Evolutionary conservation across 2,888 invertebrate genomes (phyloP).

Genomic region (Lapara coniferarum): DNA sequence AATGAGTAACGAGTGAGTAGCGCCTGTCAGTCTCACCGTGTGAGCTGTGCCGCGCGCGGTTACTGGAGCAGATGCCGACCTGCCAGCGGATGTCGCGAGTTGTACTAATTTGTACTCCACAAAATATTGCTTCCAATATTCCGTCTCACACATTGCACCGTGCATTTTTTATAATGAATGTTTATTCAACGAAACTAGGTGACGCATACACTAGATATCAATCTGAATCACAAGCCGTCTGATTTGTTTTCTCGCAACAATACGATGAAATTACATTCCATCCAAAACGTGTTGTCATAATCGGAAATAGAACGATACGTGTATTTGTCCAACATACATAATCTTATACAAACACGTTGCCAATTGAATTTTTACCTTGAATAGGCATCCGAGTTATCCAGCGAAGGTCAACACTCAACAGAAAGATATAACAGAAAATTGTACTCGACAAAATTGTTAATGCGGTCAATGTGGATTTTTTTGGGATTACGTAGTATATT

Average conservation of each 20-base stretch:
- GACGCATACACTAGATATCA: constrained; percentile 6
- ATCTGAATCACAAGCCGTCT: constrained; percentile 5
- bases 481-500: constrained; percentile 4
- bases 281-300: constrained; percentile 9
- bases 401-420: constrained; percentile 17
- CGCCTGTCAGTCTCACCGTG: not conserved
- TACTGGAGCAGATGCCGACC: constrained; percentile 34
- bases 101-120: constrained; percentile 38
- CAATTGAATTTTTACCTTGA: constrained; percentile 17
- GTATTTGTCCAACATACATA: constrained; percentile 1
- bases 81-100: constrained; percentile 39
- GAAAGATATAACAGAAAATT: not conserved
- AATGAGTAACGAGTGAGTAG: too few relatives aligned
- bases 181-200: constrained; percentile 9
- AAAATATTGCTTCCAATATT: constrained; percentile 14
- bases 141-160: not conserved
- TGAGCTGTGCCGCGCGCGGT: constrained; percentile 13
- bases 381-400: constrained; percentile 18
- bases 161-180: not conserved
- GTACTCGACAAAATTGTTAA: not conserved
- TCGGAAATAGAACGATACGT: constrained; percentile 19
- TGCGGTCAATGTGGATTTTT: not conserved
- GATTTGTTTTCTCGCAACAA: constrained; percentile 23
- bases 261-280: constrained; percentile 4
- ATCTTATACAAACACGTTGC: constrained; percentile 18